phyloP scores from a whole-genome alignment of 2,888 invertebrate genomes.

The Pseudeuparius sepicola region DNA sequence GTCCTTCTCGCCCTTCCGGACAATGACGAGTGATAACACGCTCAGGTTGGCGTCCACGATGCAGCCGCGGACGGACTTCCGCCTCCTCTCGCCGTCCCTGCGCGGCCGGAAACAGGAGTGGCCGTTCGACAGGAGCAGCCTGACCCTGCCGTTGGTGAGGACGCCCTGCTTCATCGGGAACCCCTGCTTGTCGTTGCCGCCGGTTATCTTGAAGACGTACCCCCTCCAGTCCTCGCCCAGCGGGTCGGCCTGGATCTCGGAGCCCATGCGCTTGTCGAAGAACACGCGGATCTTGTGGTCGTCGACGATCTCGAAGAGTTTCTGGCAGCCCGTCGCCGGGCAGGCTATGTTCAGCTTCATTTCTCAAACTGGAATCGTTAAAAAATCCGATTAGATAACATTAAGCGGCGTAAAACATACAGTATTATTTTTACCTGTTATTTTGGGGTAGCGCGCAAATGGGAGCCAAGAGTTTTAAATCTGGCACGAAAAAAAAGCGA shows the following conservation, averaged over 20 bases:
- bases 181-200: slow-evolving; percentile 98
- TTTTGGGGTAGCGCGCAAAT: too few species aligned
- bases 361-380: too few species aligned
- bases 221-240: slow-evolving; percentile 99
- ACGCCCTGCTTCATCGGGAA: slow-evolving; percentile 99
- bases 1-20: slow-evolving; percentile 85
- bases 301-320: slow-evolving; percentile 92
- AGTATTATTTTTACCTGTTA: too few species aligned
- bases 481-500: too few species aligned
- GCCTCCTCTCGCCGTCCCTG: slow-evolving; percentile 88
- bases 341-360: slow-evolving; percentile 88
- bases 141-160: slow-evolving; percentile 86
- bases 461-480: too few species aligned
- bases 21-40: slow-evolving; percentile 81
- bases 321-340: slow-evolving; percentile 97
- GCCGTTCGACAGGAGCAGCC: slow-evolving; percentile 84
- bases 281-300: slow-evolving; percentile 94
- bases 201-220: slow-evolving; percentile 86
- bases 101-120: slow-evolving; percentile 96
- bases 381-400: too few species aligned
- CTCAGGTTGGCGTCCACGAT: slow-evolving; percentile 94
- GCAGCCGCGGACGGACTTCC: slow-evolving; percentile 97
- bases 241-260: slow-evolving; percentile 86
- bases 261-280: slow-evolving; percentile 97
- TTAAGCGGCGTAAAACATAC: too few species aligned